Evolutionary conservation across 2,113 vertebrate species (phyloP).

Genomic region (Psephotus haematonotus): DNA sequence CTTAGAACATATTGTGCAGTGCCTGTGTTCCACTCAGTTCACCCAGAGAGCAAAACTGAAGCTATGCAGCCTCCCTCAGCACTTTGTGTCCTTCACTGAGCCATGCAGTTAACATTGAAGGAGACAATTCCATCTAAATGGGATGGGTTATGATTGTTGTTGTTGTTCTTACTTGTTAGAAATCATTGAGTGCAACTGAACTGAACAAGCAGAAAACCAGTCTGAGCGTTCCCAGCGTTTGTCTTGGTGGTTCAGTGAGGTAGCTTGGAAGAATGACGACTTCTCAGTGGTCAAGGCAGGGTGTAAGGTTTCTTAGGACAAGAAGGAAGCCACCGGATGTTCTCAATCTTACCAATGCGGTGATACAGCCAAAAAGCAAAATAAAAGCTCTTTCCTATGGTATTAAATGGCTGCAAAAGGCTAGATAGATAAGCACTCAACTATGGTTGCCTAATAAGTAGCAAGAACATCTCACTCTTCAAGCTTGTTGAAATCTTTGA

Average conservation of each 20-base stretch:
- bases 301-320: not conserved
- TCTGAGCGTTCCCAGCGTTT: not conserved
- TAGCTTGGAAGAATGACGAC: not conserved
- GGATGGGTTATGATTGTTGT: not conserved
- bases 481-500: not conserved
- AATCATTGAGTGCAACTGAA: not conserved
- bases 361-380: not conserved
- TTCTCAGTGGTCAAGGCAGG: not conserved
- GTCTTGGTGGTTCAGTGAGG: not conserved
- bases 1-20: not conserved
- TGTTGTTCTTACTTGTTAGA: not conserved
- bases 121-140: not conserved
- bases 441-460: not conserved
- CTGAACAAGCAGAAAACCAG: not conserved
- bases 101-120: not conserved
- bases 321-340: not conserved
- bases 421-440: not conserved
- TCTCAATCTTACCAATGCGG: not conserved
- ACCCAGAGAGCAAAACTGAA: not conserved
- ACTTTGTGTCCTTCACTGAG: not conserved
- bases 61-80: accelerated
- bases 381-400: not conserved
- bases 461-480: not conserved
- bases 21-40: not conserved
- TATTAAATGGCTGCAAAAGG: not conserved